Base-by-base conservation (phyloP, 2,888 invertebrate genomes). In the Neria commutata region DNA sequence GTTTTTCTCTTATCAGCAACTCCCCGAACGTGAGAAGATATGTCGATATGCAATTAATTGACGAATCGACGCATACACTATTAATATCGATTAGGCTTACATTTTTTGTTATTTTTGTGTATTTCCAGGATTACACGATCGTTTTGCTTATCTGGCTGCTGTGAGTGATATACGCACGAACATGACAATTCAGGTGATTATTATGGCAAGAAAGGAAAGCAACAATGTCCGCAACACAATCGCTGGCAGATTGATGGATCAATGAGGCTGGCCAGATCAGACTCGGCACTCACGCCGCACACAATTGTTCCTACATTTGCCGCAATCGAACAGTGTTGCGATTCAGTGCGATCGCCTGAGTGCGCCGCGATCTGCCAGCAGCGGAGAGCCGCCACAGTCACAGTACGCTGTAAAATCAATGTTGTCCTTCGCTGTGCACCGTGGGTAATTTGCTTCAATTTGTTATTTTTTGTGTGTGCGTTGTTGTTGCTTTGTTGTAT, bases 361-460 rank as follows among this genome's bases (percentile, higher is more conserved):
- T 42, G n/a, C n/a, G n/a, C n/a, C n/a, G n/a, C n/a, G n/a, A n/a
- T n/a, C n/a, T n/a, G n/a, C n/a, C n/a, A n/a, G n/a, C n/a, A n/a
- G n/a, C n/a, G n/a, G n/a, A n/a, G n/a, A n/a, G n/a, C n/a, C n/a
- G n/a, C n/a, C n/a, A n/a, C n/a, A n/a, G n/a, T n/a, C n/a, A 50
- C 40, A 6, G n/a, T 29, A 40, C 11, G 17, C 25, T 49, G 55
- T 40, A 24, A 52, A n/a, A 56, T 37, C 46, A 47, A 53, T 33
- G 40, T 34, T 58, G 58, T 59, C 59, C 62, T 54, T 51, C 46
- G 16, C 40, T 58, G 23, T 26, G 49, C 40, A 53, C 26, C 40
- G 50, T 56, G 51, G 56, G 61, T 58, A 63, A 61, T 63, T 48
- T 54, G 52, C 53, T 49, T 26, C 53, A 49, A 56, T 49, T 56